Base-by-base conservation (phyloP, 1,140 invertebrate genomes). In the Micrasema minimum region DNA sequence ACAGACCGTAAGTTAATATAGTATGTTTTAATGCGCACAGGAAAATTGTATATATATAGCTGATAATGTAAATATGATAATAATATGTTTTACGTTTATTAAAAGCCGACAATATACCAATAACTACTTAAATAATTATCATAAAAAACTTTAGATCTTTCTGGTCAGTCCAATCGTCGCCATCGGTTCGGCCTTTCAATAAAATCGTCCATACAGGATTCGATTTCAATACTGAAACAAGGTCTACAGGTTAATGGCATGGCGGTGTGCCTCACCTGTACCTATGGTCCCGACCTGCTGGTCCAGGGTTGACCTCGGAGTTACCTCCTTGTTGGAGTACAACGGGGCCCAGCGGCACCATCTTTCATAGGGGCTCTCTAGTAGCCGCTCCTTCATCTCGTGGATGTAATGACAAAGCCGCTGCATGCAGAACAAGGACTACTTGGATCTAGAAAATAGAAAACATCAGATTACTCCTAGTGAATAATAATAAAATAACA, bases 301-400 rank as follows among this genome's bases (percentile, higher is more conserved):
- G 77, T 85, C 82, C 72, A 77, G 77, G 51, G 71, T n/a, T 26
- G 46, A 74, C 78, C 67, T 87, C 85, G 75, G 78, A 66, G n/a
- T n/a, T 66, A 77, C 64, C 68, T 76, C 80, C 50, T 64, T 71
- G 61, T 72, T 72, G 66, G 69, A 71, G 23, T 82, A 81, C 11
- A n/a, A 82, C 79, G 65, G 81, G 83, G 69, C 79, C 80, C 66
- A 59, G 79, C 81, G 73, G 83, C 80, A 71, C 83, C 81, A 69
- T 87, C 80, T 75, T 78, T n/a, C n/a, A n/a, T 46, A 78, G 83
- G 57, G 87, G 88, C 77, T 90, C 76, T 87, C 90, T 76, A 94
- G 86, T 80, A 94, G 85, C 79, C 92, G 90, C 88, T 94, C 92
- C 86, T 93, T 93, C 93, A 94, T 94, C 88, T 94, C 93, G 87